These are phyloP conservation scores for Chionoecetes opilio DNA, from an alignment of 1,140 invertebrate genomes.

Conservation along the genomic window DNA sequence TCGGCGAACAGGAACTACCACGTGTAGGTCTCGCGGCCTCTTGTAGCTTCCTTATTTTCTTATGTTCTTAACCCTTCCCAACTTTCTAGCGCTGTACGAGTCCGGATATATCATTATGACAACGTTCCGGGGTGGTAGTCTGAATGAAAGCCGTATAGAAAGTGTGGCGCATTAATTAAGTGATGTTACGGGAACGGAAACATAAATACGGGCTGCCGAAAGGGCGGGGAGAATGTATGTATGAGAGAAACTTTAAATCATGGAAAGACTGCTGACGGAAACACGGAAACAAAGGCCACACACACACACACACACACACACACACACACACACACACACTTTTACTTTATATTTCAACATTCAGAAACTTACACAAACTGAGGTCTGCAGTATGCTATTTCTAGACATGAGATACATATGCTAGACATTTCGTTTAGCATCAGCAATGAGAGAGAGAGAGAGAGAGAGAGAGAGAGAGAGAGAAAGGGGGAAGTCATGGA, in stretches of 20 bases:
- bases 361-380: no score
- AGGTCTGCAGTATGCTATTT: no score
- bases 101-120: not conserved
- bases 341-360: no score
- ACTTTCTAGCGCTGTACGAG: no score
- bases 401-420: no score
- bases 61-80: no score
- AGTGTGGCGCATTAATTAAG: not conserved
- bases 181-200: not conserved
- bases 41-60: no score
- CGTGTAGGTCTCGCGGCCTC: no score
- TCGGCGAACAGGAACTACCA: no score
- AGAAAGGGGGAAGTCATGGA: conserved; percentile 13
- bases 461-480: conserved; percentile 9
- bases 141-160: not conserved
- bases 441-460: conserved; percentile 20
- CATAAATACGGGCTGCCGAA: not conserved
- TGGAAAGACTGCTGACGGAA: not conserved
- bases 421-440: no score
- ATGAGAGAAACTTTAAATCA: not conserved
- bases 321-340: conserved; percentile 18
- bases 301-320: conserved; percentile 16
- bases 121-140: not conserved
- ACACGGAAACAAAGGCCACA: not conserved
- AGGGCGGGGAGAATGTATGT: not conserved